phyloP scores from a whole-genome alignment of 2,797 vertebrate species.

The Pitangus sulphuratus region DNA sequence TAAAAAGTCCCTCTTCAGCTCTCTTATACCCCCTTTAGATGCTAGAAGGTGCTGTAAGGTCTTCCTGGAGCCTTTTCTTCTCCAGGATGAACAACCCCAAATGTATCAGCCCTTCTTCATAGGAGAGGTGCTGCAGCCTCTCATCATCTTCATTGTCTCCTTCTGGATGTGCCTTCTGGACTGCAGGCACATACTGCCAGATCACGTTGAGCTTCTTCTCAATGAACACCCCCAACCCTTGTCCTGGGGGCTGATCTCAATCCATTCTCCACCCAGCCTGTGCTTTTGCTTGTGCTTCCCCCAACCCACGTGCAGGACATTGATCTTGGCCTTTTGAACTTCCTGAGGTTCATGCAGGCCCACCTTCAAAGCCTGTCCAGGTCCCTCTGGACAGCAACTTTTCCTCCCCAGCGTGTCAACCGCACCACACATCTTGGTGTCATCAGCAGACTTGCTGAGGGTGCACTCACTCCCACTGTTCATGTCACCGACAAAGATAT shows the following conservation, averaged over 20 bases:
- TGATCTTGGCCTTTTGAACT: neutral
- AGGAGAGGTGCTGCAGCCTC: neutral
- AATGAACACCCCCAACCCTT: neutral
- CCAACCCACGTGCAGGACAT: too few relatives aligned
- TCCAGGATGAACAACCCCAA: neutral
- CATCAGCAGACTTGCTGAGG: neutral
- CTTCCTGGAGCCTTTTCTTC: neutral
- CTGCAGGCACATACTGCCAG: neutral
- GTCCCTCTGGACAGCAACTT: neutral
- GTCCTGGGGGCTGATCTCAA: neutral
- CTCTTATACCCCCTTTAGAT: neutral
- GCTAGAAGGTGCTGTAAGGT: neutral
- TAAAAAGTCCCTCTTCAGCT: neutral
- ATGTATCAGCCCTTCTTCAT: too few relatives aligned
- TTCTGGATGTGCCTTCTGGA: neutral
- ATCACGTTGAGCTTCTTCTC: neutral
- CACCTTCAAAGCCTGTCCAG: neutral
- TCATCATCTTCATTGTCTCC: neutral
- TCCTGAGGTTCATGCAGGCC: neutral
- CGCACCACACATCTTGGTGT: neutral
- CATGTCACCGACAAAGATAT: neutral
- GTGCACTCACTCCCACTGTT: neutral
- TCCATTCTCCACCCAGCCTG: neutral
- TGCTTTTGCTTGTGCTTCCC: neutral
- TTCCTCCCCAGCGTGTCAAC: neutral